phyloP scores from a whole-genome alignment of 2,888 invertebrate species.

The Bombylius discolor region DNA sequence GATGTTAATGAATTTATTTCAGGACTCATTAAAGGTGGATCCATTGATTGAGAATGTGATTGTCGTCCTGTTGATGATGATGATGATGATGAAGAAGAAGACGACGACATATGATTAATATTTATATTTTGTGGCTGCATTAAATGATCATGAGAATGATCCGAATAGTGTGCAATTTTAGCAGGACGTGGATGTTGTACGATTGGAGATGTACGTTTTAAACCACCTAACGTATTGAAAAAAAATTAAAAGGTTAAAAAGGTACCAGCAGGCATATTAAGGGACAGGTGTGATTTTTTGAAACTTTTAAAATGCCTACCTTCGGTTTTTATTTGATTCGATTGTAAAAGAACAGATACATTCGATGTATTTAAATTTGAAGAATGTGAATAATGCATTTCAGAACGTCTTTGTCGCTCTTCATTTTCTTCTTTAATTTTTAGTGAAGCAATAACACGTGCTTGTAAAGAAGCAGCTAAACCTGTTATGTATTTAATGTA shows the following conservation, averaged over 20 bases:
- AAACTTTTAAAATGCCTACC: constrained; percentile 4
- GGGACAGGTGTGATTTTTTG: too few relatives aligned
- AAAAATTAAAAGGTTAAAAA: too few relatives aligned
- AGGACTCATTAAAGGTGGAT: constrained; percentile 43
- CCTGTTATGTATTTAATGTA: constrained; percentile 36
- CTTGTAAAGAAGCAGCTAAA: constrained; percentile 69
- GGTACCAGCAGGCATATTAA: too few relatives aligned
- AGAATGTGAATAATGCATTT: constrained; percentile 18
- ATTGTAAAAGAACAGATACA: constrained; percentile 7
- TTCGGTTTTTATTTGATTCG: constrained; percentile 17
- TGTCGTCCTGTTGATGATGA: constrained; percentile 24
- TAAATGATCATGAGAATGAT: constrained; percentile 12
- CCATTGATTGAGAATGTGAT: constrained; percentile 16
- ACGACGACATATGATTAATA: constrained; percentile 1
- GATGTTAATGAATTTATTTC: constrained; percentile 54
- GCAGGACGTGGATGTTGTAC: constrained; percentile 38
- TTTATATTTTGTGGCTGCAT: constrained; percentile 12
- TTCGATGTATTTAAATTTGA: neutral
- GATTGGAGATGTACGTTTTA: constrained; percentile 41
- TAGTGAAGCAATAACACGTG: constrained; percentile 56
- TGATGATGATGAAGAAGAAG: constrained; percentile 25
- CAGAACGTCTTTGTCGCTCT: constrained; percentile 32
- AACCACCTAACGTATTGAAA: constrained; percentile 19
- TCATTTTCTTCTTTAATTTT: constrained; percentile 43
- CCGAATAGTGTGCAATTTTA: constrained; percentile 34